These are phyloP conservation scores for Toxotes lorentzi DNA, from an alignment of 2,797 vertebrate genomes.

Conservation along the genomic window DNA sequence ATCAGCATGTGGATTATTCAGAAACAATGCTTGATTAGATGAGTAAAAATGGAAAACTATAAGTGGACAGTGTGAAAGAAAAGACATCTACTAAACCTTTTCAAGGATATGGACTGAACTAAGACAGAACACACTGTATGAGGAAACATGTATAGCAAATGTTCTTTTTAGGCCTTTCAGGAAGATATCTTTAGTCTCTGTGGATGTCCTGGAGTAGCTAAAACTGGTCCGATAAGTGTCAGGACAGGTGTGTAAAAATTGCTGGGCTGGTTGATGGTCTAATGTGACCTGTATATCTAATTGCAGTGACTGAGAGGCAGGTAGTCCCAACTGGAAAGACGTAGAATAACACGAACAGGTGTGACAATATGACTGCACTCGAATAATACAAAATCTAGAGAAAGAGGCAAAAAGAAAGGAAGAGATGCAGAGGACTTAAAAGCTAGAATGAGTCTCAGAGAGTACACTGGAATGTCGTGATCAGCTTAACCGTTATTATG, in stretches of 20 bases:
- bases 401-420: conserved; percentile 42
- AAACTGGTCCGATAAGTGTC: background rate
- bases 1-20: conserved; percentile 7
- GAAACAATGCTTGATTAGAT: conserved; percentile 17
- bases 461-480: conserved; percentile 38
- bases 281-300: background rate
- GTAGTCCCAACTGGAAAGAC: conserved; percentile 41
- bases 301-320: conserved; percentile 24
- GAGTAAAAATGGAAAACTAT: conserved; percentile 18
- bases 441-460: conserved; percentile 34
- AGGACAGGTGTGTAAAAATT: background rate
- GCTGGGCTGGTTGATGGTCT: conserved; percentile 25
- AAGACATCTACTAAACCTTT: conserved; percentile 25
- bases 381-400: conserved; percentile 42
- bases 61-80: conserved; percentile 7
- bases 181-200: background rate
- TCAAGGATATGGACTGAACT: conserved; percentile 20
- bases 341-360: conserved; percentile 25
- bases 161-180: background rate
- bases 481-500: conserved; percentile 38
- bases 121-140: conserved; percentile 13
- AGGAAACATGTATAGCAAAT: conserved; percentile 6
- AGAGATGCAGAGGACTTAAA: conserved; percentile 21
- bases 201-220: background rate
- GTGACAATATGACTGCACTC: conserved; percentile 28